Base-by-base conservation (phyloP, 2,113 vertebrate genomes). In the Tachycineta bicolor region DNA sequence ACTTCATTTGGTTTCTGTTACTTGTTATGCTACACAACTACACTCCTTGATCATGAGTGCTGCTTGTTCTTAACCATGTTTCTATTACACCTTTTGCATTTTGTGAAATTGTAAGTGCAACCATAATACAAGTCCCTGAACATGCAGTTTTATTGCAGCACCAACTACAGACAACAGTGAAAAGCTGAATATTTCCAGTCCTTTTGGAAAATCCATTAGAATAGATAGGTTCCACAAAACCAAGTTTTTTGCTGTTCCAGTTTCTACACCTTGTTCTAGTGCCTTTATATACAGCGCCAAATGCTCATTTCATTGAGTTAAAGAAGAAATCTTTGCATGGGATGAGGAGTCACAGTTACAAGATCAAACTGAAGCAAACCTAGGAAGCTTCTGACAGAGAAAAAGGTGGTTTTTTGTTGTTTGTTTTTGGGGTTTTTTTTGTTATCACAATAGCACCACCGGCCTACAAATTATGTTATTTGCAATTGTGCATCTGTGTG, bases 401-500 rank as follows among this genome's bases (percentile, higher is more conserved):
- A 83, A 70, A 37, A 37, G 37, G 37, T 8, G 37, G 37, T 8
- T 37, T 37, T 37, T 10, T 37, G 37, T 37, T 31, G 1, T 34
- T 12, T 31, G 23, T 29, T 31, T 56, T 34, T 46, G 37, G 9
- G 31, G 28, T 9, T 28, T 62, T 79, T 69, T 73, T 87, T 83
- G 10, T 31, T 31, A 85, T 85, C 58, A 91, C 68, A 82, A 41
- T 55, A 90, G 44, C 64, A 63, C 71, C 26, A 10, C 15, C 88
- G 67, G 94, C 64, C 79, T 70, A 77, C 75, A 93, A 83, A 87
- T n/a, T 79, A 70, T 31, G 64, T 71, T 92, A 87, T 87, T 89
- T 93, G 69, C 77, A 90, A 53, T 53, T 9, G 6, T 89, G 69
- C 89, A 94, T 89, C 80, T 79, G 73, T 84, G 92, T 81, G 73